Evolutionary conservation across 2,797 vertebrate species (phyloP), one percentile per base, ranked within the genome.

Genomic region (Tarsius wallacei): DNA sequence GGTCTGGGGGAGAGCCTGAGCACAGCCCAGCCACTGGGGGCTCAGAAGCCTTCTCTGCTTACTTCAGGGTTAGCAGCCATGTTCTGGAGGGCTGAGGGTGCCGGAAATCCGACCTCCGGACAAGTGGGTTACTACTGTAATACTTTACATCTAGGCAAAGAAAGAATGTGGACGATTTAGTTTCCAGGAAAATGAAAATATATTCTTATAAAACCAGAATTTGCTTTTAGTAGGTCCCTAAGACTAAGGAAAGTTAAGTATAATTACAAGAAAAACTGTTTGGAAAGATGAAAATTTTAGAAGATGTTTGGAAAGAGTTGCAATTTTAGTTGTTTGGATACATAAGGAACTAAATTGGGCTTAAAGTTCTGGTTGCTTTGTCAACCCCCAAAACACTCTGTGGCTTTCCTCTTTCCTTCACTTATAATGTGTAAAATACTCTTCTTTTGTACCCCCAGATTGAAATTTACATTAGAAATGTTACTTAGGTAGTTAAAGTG

Each of bases 21-120:
- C 24, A 68, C 4, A 33, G 63, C 70, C 71, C 92, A 16, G 14
- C 49, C 49, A 13, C 42, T 63, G 80, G 55, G 74, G 24, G 77
- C 70, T 80, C 64, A 42, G 84, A 53, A 53, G 83, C 93, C 42
- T 42, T 66, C 82, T 94, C 90, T 51, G 59, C 87, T 64, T 59
- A n/a, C 31, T 55, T 82, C 53, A 14, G 68, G 66, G 90, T 47
- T 17, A 47, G 90, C 81, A 63, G 63, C 63, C 78, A 51, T 0
- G 33, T n/a, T 76, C 90, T 57, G 76, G 85, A 80, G 87, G 70
- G 78, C 93, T 51, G 68, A 57, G 74, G 66, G 86, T 66, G 55
- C 64, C 4, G 0, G 71, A 88, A 89, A 70, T 16, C 33, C 2
- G 3, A 77, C 64, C 61, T 94, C 85, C 0, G 10, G 49, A 5